A percentile compares a stretch with the other conserved stretches of the same genome.
Evolutionary conservation across 2,113 vertebrate species (phyloP).

Genomic region (Pteronura brasiliensis): DNA sequence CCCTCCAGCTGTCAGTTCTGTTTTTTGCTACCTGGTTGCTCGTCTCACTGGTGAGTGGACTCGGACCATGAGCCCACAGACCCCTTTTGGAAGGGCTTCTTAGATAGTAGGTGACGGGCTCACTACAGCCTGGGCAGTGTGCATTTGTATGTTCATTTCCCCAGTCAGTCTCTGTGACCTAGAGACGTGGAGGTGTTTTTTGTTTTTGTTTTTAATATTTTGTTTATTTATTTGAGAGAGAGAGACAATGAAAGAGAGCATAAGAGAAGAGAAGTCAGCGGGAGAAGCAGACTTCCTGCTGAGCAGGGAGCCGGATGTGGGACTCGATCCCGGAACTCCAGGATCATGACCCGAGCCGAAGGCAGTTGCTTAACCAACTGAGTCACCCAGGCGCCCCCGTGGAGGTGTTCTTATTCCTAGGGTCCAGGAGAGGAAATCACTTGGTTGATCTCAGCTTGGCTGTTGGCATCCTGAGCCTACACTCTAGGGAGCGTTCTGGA

Average conservation of each 20-base stretch:
- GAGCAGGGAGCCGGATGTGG: too few relatives aligned
- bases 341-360: too few relatives aligned
- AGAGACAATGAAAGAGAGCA: too few relatives aligned
- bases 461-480: not conserved
- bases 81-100: not conserved
- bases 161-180: not conserved
- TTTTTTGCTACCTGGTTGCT: not conserved
- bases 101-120: not conserved
- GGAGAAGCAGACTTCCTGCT: too few relatives aligned
- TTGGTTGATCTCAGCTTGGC: not conserved
- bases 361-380: too few relatives aligned
- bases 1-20: not conserved
- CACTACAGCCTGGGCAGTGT: rapidly evolving
- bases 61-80: not conserved
- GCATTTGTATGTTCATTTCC: not conserved
- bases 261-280: too few relatives aligned
- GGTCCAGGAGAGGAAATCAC: not conserved
- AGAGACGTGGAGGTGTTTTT: not conserved
- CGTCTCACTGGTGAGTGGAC: rapidly evolving
- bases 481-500: not conserved
- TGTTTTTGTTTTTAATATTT: too few relatives aligned
- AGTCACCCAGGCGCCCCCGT: too few relatives aligned
- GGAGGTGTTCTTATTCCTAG: not conserved
- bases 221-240: too few relatives aligned
- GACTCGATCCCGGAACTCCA: too few relatives aligned